Conservation (phyloP, 2,888 invertebrate species). For the Morpho achilles region DNA sequence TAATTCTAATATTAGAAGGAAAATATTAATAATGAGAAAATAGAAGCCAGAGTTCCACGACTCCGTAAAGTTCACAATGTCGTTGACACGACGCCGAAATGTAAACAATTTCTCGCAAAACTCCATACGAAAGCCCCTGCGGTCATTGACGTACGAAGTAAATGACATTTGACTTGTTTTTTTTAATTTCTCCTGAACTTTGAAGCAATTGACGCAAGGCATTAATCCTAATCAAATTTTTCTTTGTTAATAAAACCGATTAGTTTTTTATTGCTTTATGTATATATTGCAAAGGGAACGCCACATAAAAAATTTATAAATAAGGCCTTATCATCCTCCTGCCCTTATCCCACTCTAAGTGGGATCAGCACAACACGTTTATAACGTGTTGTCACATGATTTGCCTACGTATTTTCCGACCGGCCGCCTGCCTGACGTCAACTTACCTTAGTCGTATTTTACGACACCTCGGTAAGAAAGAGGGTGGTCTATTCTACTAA, state of each 20-base stretch:
- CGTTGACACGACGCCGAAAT: constrained; percentile 21
- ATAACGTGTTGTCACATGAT: too few species aligned
- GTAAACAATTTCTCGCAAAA: constrained; percentile 16
- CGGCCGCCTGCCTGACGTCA: too few species aligned
- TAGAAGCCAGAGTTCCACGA: neutral
- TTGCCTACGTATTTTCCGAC: too few species aligned
- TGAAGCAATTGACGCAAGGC: constrained; percentile 15
- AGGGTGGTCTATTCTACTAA: too few species aligned
- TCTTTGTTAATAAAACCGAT: neutral
- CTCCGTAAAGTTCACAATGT: constrained; percentile 8
- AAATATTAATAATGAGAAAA: neutral
- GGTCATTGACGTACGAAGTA: constrained; percentile 12
- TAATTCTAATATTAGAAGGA: too few species aligned
- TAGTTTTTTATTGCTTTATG: constrained; percentile 2
- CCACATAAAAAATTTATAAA: neutral
- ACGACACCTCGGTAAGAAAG: too few species aligned
- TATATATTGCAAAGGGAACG: neutral
- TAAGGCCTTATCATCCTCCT: too few species aligned
- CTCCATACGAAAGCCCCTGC: constrained; percentile 17
- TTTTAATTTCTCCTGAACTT: constrained; percentile 25
- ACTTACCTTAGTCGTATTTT: too few species aligned
- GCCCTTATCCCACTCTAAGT: too few species aligned
- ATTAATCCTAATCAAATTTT: constrained; percentile 3
- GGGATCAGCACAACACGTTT: too few species aligned
- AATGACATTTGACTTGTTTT: constrained; percentile 26